phyloP scores from a whole-genome alignment of 1,140 invertebrate species.

The Neelides sp. region DNA sequence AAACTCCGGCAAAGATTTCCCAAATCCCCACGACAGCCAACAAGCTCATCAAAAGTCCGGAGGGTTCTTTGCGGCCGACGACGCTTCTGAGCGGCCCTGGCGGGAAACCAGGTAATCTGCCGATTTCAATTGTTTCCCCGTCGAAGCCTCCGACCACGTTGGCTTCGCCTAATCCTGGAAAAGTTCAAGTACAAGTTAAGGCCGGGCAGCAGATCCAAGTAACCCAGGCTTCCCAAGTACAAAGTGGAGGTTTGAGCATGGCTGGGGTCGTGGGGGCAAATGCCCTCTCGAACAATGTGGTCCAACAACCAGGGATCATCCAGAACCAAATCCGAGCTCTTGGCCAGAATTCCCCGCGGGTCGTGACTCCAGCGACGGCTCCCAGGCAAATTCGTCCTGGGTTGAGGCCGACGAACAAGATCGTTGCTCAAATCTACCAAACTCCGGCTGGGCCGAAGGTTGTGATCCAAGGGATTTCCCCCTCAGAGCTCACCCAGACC shows the following conservation, averaged over 20 bases:
- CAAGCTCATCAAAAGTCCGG: too few relatives aligned
- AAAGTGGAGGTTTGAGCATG: too few relatives aligned
- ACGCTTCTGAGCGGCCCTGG: too few relatives aligned
- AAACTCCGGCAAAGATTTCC: neutral
- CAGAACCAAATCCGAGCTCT: neutral
- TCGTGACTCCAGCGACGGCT: neutral
- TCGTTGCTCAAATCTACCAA: conserved; percentile 51
- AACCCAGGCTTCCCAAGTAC: too few relatives aligned
- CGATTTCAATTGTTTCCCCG: conserved; percentile 25
- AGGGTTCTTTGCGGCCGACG: too few relatives aligned
- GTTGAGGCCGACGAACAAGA: conserved; percentile 17
- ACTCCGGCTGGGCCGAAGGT: conserved; percentile 68
- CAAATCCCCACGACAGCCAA: neutral
- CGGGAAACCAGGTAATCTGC: too few relatives aligned
- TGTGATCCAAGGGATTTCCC: conserved; percentile 65
- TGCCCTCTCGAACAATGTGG: too few relatives aligned
- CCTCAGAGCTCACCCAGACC: conserved; percentile 62
- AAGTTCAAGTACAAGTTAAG: too few relatives aligned
- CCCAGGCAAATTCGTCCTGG: too few relatives aligned
- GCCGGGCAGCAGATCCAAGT: too few relatives aligned
- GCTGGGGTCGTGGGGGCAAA: too few relatives aligned
- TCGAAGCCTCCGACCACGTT: conserved; percentile 5
- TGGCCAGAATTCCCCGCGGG: neutral
- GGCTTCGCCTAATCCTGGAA: conserved; percentile 2
- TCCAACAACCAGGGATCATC: too few relatives aligned